Percentiles rank a stretch among this genome's conserved stretches.
Conservation (phyloP, 2,888 invertebrate species). For the Drosophila buzzatii region DNA sequence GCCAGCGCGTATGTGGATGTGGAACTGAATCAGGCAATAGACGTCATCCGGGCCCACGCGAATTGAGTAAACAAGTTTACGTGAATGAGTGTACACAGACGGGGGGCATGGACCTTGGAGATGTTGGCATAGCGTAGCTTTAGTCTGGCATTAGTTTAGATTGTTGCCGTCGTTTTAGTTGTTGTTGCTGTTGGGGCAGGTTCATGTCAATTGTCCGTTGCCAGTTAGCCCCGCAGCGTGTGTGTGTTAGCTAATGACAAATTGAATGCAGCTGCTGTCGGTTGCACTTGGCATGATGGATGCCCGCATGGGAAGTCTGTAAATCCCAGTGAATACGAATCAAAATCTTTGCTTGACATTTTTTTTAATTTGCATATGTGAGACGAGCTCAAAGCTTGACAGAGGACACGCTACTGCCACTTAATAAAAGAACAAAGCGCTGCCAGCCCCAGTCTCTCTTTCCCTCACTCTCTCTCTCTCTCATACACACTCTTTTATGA, state of each 20-base stretch:
- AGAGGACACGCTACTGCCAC: constrained; percentile 45
- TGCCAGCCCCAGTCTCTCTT: no score
- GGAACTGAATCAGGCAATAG: constrained; percentile 6
- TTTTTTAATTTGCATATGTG: constrained; percentile 57
- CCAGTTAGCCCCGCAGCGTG: not conserved
- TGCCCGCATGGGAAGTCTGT: constrained; percentile 21
- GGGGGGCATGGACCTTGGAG: not conserved
- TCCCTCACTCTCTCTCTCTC: not conserved
- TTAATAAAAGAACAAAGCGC: constrained; percentile 62
- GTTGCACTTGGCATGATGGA: constrained; percentile 39
- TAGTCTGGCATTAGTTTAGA: constrained; percentile 22
- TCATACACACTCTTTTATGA: not conserved
- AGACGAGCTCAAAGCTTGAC: constrained; percentile 23
- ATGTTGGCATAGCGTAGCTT: constrained; percentile 5
- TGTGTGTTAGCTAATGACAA: constrained; percentile 47
- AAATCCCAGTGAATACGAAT: constrained; percentile 1
- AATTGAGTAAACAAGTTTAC: constrained; percentile 42
- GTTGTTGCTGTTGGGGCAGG: not conserved
- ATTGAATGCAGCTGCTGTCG: constrained; percentile 55
- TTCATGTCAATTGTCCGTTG: constrained; percentile 15
- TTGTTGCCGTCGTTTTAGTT: not conserved
- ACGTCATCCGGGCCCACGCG: constrained; percentile 30
- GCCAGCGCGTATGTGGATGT: not conserved
- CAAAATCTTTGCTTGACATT: constrained; percentile 32
- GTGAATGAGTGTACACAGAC: constrained; percentile 1